Evolutionary conservation across 2,888 invertebrate species (phyloP), one percentile per base, ranked within the genome.

Genomic region (Lapara coniferarum): DNA sequence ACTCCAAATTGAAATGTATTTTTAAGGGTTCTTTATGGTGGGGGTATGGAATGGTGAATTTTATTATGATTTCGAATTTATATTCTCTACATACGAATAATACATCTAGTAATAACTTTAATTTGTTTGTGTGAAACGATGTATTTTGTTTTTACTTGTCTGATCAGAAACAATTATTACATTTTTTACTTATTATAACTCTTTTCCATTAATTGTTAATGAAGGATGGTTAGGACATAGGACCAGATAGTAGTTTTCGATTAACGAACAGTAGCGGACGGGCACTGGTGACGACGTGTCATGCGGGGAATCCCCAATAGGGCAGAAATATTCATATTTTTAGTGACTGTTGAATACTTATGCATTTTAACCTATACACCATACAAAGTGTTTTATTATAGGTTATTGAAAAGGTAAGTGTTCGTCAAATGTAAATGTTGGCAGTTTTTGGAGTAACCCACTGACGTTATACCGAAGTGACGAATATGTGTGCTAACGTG

Each of bases 371-470:
- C 19, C 56, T 56, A 25, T 25, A 56, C 12, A 12, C 8, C 56
- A 56, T 56, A 25, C 12, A 56, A 25, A 56, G 19, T 19, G 16
- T 56, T 56, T 56, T 56, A 56, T 56, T 19, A 56, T 56, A 13
- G 56, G 30, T 30, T 30, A 14, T 14, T 14, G 57, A 16, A 49
- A 8, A 63, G 12, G 19, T 46, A 63, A 49, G 49, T 6, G 12
- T 49, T 10, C 16, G 10, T 44, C 16, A 16, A 19, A 25, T 46
- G 13, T 49, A 46, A 46, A 49, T 49, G 19, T 63, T 63, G 46
- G 46, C 7, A 46, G 63, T 63, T 63, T 46, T 19, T 49, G 63
- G 63, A 19, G 16, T 49, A 63, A 63, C 63, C 63, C 63, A n/a
- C 49, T 46, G 63, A 63, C 63, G 49, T 58, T 44, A 59, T 44